phyloP scores from a whole-genome alignment of 2,113 vertebrate genomes.

The Chrysemys picta region DNA sequence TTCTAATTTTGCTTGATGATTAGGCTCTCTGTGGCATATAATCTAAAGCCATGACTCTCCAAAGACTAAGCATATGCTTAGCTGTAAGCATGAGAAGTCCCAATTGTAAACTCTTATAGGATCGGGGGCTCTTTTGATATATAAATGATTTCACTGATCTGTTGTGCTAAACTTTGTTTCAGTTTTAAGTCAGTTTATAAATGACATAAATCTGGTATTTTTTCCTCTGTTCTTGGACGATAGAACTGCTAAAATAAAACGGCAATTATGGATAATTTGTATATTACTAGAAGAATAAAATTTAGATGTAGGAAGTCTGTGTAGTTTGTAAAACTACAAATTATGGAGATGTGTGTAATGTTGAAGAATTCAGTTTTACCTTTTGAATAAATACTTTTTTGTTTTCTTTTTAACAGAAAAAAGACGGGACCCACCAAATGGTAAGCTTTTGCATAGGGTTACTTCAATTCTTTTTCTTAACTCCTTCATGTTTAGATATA shows the following conservation, averaged over 20 bases:
- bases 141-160: not conserved
- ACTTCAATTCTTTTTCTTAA: not conserved
- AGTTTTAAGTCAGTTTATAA: not conserved
- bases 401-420: constrained; percentile 72
- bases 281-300: not conserved
- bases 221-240: not conserved
- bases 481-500: not conserved
- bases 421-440: constrained; percentile 77
- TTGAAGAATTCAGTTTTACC: not conserved
- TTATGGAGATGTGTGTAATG: not conserved
- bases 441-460: constrained; percentile 55
- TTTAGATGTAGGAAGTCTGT: not conserved
- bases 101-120: not conserved
- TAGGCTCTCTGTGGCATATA: not conserved
- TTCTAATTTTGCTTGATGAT: not conserved
- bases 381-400: not conserved
- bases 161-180: not conserved
- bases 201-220: not conserved
- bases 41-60: not conserved
- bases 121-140: not conserved
- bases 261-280: not conserved
- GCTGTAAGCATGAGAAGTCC: not conserved
- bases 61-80: not conserved
- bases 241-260: not conserved
- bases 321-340: not conserved